Evolutionary conservation across 2,797 vertebrate species (phyloP).

Genomic region (Melanotaenia parkinsoni): DNA sequence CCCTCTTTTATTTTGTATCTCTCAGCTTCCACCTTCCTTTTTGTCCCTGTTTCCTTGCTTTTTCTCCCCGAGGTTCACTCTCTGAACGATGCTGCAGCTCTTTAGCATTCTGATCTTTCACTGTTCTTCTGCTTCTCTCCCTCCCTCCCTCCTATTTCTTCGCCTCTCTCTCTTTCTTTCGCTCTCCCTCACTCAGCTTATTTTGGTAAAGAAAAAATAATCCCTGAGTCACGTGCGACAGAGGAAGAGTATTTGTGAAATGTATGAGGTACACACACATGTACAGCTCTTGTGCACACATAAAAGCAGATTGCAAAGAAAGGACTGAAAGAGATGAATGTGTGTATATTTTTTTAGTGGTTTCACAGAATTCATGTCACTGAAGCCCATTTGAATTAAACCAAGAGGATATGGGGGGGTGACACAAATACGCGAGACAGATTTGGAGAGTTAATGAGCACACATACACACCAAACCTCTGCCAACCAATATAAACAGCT

Average conservation of each 20-base stretch:
- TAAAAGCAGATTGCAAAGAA: conserved; percentile 1
- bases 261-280: conserved; percentile 27
- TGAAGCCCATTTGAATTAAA: conserved; percentile 33
- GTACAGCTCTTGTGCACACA: conserved; percentile 3
- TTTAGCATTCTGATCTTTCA: conserved; percentile 3
- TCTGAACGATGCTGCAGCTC: conserved; percentile 22
- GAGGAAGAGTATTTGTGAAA: conserved; percentile 48
- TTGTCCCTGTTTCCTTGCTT: background rate
- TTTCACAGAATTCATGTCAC: conserved; percentile 32
- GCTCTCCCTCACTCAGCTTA: conserved; percentile 39
- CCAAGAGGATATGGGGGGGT: conserved; percentile 7
- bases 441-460: conserved; percentile 21
- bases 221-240: conserved; percentile 65
- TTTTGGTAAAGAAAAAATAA: conserved; percentile 65
- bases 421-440: conserved; percentile 8
- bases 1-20: too few species aligned
- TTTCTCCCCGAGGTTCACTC: conserved; percentile 13
- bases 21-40: background rate
- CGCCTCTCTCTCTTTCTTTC: conserved; percentile 14
- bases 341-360: conserved; percentile 7
- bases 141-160: conserved; percentile 10
- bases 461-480: conserved; percentile 30
- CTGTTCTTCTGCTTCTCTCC: background rate
- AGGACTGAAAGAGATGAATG: background rate
- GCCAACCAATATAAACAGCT: conserved; percentile 59